phyloP scores from a whole-genome alignment of 2,888 invertebrate species.

The Reticulitermes lucifugus region DNA sequence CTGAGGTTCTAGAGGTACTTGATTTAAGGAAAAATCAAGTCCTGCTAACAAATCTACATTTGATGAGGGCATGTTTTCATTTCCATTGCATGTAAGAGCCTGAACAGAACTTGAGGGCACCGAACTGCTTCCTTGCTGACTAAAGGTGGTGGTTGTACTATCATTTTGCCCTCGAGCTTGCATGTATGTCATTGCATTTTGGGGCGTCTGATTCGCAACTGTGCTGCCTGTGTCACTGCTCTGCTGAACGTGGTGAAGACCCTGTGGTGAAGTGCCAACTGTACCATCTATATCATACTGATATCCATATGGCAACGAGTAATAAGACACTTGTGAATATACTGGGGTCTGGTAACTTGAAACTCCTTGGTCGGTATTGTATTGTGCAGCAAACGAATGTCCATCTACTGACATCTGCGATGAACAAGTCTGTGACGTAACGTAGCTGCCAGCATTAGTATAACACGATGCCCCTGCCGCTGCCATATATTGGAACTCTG shows the following conservation, averaged over 20 bases:
- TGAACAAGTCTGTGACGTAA: slow-evolving; percentile 65
- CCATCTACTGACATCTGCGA: slow-evolving; percentile 61
- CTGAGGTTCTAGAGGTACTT: slow-evolving; percentile 72
- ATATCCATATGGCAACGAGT: slow-evolving; percentile 66
- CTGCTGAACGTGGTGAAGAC: slow-evolving; percentile 39
- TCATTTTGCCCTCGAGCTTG: slow-evolving; percentile 56
- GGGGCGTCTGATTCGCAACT: slow-evolving; percentile 43
- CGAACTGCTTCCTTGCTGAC: slow-evolving; percentile 11
- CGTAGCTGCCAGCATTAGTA: slow-evolving; percentile 66
- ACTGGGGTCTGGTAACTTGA: background rate
- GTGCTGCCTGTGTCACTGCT: slow-evolving; percentile 56
- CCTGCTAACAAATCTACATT: slow-evolving; percentile 81
- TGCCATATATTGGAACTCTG: slow-evolving; percentile 48
- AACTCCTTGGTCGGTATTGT: slow-evolving; percentile 32
- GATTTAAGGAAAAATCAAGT: slow-evolving; percentile 78
- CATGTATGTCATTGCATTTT: slow-evolving; percentile 60
- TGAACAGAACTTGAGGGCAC: background rate
- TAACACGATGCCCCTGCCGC: slow-evolving; percentile 58
- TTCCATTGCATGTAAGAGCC: background rate
- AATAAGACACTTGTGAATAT: slow-evolving; percentile 59
- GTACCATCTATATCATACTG: slow-evolving; percentile 61
- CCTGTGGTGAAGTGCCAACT: slow-evolving; percentile 44
- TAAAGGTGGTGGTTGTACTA: slow-evolving; percentile 56
- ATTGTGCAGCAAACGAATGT: slow-evolving; percentile 54
- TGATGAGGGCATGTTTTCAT: slow-evolving; percentile 57